Evolutionary conservation across 2,888 invertebrate genomes (phyloP).

Genomic region (Strigamia crassipes): DNA sequence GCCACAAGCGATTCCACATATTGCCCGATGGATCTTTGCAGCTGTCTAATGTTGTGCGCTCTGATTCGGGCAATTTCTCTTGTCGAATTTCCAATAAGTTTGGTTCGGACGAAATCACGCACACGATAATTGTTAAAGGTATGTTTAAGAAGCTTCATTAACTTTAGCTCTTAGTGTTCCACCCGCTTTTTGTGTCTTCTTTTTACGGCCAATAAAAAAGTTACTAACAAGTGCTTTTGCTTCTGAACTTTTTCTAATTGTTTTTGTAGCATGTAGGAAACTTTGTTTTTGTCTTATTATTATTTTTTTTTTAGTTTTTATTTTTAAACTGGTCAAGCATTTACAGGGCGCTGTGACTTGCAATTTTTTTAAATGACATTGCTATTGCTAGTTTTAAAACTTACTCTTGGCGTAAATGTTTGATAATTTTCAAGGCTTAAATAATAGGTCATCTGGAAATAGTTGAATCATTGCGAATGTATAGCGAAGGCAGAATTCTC

Average conservation of each 20-base stretch:
- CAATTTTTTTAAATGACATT: too few relatives aligned
- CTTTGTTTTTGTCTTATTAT: not conserved
- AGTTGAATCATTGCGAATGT: too few relatives aligned
- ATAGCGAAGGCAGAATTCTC: too few relatives aligned
- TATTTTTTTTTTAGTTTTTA: too few relatives aligned
- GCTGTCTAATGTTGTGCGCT: constrained; percentile 32
- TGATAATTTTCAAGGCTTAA: too few relatives aligned
- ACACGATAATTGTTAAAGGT: constrained; percentile 43
- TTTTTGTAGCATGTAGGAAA: not conserved
- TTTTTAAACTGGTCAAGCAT: not conserved
- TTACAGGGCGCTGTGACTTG: not conserved
- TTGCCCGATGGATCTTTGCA: constrained; percentile 8
- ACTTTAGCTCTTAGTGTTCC: not conserved
- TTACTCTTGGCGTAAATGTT: too few relatives aligned
- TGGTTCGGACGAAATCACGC: constrained; percentile 43
- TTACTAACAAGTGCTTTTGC: not conserved
- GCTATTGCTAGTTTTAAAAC: too few relatives aligned
- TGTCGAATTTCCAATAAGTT: constrained; percentile 21
- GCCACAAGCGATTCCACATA: constrained; percentile 12
- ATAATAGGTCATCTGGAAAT: too few relatives aligned
- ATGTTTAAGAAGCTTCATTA: constrained; percentile 29
- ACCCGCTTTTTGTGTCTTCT: not conserved
- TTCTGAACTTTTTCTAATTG: not conserved
- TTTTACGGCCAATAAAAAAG: constrained; percentile 24
- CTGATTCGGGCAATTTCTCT: constrained; percentile 40